phyloP scores from a whole-genome alignment of 2,113 vertebrate genomes.

The Sinocyclocheilus anophthalmus region DNA sequence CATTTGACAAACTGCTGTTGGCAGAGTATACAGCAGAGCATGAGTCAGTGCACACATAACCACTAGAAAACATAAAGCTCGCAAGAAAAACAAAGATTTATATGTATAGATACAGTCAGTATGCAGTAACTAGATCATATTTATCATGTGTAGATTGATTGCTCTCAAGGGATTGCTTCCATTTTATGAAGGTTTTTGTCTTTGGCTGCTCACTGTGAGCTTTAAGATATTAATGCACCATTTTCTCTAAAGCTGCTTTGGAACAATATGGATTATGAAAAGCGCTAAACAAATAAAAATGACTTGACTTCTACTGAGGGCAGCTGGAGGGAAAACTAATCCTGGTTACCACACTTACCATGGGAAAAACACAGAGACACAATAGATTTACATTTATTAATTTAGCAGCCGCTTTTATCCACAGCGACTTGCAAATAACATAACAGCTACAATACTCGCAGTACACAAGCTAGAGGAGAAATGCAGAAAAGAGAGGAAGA shows the following conservation, averaged over 20 bases:
- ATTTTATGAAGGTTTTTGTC: not conserved
- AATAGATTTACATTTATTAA: not conserved
- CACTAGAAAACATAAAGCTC: not conserved
- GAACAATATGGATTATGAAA: constrained; percentile 4
- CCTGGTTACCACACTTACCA: not conserved
- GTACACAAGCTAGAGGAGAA: not conserved
- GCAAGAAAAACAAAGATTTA: not conserved
- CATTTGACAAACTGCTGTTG: not conserved
- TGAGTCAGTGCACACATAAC: not conserved
- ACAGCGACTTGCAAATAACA: not conserved
- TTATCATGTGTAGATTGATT: not conserved
- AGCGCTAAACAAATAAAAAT: not conserved
- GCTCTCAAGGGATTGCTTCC: not conserved
- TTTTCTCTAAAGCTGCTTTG: constrained; percentile 1
- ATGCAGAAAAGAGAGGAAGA: not conserved
- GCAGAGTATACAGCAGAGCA: not conserved
- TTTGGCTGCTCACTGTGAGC: not conserved
- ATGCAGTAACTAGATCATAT: not conserved
- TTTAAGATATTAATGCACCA: not conserved
- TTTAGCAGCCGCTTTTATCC: not conserved
- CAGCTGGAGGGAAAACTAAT: not conserved
- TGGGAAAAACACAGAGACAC: not conserved
- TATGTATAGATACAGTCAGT: not conserved
- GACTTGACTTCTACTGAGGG: not conserved
- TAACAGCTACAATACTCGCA: not conserved